Evolutionary conservation across 2,888 invertebrate genomes (phyloP).

Genomic region (Eupithecia dodoneata): DNA sequence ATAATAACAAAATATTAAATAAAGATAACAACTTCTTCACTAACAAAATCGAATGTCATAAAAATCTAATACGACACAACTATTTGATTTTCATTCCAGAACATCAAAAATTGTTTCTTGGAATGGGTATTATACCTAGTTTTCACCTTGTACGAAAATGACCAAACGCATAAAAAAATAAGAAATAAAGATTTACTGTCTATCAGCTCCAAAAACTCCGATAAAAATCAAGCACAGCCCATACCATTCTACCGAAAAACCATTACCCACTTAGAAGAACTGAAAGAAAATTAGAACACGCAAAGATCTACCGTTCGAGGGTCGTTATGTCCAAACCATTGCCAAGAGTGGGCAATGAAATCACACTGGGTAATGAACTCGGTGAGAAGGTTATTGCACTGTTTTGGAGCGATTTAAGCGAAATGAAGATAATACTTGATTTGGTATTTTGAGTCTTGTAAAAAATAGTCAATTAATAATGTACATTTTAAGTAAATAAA

Average conservation of each 20-base stretch:
- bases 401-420: constrained; percentile 69
- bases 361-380: constrained; percentile 61
- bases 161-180: not conserved
- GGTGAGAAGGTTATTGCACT: constrained; percentile 59
- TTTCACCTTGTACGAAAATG: not conserved
- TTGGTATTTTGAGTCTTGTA: not conserved
- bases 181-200: not conserved
- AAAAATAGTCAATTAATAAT: not conserved
- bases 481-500: not conserved
- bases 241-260: constrained; percentile 38
- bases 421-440: not conserved
- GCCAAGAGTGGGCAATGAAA: constrained; percentile 68
- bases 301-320: constrained; percentile 67
- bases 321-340: constrained; percentile 69
- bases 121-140: no score
- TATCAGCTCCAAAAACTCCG: not conserved
- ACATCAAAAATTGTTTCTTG: no score
- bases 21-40: no score
- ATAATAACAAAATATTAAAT: no score
- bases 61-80: no score
- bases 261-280: constrained; percentile 51
- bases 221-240: constrained; percentile 20
- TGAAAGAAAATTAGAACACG: constrained; percentile 64
- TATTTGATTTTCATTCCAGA: no score
- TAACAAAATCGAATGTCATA: no score